Evolutionary conservation across 23 tunicate genomes (phyloP).

Genomic region (Trididemnum clinides): DNA sequence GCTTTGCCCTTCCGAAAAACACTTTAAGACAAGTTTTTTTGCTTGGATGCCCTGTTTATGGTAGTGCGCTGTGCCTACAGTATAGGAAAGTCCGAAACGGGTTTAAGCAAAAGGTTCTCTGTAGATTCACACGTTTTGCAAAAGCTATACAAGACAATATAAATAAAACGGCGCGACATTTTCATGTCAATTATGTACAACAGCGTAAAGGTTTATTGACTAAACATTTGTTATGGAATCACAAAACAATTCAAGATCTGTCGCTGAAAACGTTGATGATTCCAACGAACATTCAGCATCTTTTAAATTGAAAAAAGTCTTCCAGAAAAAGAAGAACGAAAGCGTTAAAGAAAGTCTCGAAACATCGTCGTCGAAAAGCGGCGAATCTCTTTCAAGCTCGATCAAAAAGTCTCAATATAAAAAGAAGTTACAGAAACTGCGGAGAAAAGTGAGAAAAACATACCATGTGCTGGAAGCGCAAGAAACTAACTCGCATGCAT

Average conservation of each 20-base stretch:
- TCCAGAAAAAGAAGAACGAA: not conserved
- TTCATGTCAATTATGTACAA: too few relatives aligned
- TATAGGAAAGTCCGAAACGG: too few relatives aligned
- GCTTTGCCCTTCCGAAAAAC: too few relatives aligned
- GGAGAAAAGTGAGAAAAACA: conserved; percentile 16
- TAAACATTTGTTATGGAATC: not conserved
- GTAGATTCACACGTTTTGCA: too few relatives aligned
- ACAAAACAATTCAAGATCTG: not conserved
- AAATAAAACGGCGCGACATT: too few relatives aligned
- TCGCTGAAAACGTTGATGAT: not conserved
- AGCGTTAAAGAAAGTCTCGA: not conserved
- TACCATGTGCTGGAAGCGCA: not conserved
- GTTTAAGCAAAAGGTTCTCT: too few relatives aligned
- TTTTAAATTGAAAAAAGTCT: conserved; percentile 10
- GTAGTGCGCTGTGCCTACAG: too few relatives aligned
- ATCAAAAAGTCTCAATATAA: conserved; percentile 5
- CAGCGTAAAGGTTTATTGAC: too few relatives aligned
- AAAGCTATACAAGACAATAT: too few relatives aligned
- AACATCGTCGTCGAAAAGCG: not conserved
- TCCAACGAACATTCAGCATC: not conserved
- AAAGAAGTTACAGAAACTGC: not conserved
- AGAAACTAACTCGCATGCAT: not conserved
- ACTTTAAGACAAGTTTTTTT: too few relatives aligned
- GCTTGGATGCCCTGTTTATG: too few relatives aligned
- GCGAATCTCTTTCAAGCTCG: not conserved